Base-by-base conservation (phyloP, 2,797 vertebrate species). In the Dromococcyx pavoninus region DNA sequence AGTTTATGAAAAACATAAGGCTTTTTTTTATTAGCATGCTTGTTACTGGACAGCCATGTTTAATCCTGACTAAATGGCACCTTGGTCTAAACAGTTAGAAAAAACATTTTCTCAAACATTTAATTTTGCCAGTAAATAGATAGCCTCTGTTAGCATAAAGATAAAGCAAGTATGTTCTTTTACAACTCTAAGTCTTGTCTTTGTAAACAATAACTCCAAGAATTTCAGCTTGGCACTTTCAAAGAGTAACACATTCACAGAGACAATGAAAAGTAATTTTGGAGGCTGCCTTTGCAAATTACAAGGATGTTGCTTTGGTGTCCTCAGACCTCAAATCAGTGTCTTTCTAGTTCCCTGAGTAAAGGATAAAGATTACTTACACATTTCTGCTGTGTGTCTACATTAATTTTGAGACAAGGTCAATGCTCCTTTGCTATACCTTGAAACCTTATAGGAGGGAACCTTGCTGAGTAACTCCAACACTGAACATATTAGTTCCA, bases 361-460 rank as follows among this genome's bases (percentile, higher is more conserved):
- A 78, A 84, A 81, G 61, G 39, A 57, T 77, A 67, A 67, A 19
- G 17, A 90, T 93, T 84, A 28, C n/a, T 86, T 78, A 72, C 23
- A 72, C 43, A 10, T 93, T 88, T 88, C 73, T 89, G 3, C 24
- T 65, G 24, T 0, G 0, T 48, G 27, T 56, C 82, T 73, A 91
- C 54, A 86, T 81, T 84, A 79, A 89, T 96, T 95, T 89, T 33
- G 77, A 91, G 57, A 14, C 4, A 85, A 89, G 43, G 25, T 86
- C 67, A 92, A 16, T 3, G 14, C 3, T 91, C 11, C 11, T 87
- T 75, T 82, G 39, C 67, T 91, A 10, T 74, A 89, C 30, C 54
- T 82, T 91, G 78, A 89, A 85, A 80, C 15, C 8, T 89, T 91
- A 53, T 27, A 79, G 41, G 57, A 81, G 27, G 19, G 60, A 92